Base-by-base conservation (phyloP, 2,797 vertebrate species). In the Trachurus trachurus region DNA sequence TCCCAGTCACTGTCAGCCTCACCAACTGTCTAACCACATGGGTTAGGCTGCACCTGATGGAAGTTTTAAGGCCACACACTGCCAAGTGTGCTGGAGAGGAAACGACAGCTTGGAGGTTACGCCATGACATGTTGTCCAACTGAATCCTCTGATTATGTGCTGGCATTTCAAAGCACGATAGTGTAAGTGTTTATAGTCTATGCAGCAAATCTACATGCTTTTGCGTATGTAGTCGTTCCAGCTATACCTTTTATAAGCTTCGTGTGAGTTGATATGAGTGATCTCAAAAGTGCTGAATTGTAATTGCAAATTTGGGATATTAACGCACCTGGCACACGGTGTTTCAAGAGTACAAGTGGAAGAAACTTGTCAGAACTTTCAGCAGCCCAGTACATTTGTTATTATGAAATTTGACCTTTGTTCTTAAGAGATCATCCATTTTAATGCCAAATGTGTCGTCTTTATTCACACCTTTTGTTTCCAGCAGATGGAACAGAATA, bases 1-100 rank as follows among this genome's bases (percentile, higher is more conserved):
- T 89, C 91, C 86, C 86, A 73, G 74, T 87, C 80, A 63, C 77
- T 91, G 87, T 93, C 91, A 90, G 56, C 85, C 78, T 74, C 84
- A 52, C 89, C 92, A 91, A 92, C 91, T 93, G 90, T 90, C 86
- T 31, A 37, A 80, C 70, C 88, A 86, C 88, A 89, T 77, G 83
- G 90, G 84, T 82, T 83, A 75, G 44, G 64, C 74, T 56, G 76
- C 80, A 78, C 77, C 83, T 78, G 83, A 82, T 78, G 81, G 84
- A 81, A 52, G 78, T 50, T 78, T 82, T 71, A 76, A 86, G 81
- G 84, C 84, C 71, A 76, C 61, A 17, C 37, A 7, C 70, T 29
- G 74, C 59, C 59, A 49, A 83, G 47, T 62, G 72, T 44, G 45
- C 72, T 13, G 59, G n/a, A 69, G 61, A 62, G 50, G 70, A 73